Evolutionary conservation across 2,888 invertebrate genomes (phyloP).

Genomic region (Leptinotarsa haldemani): DNA sequence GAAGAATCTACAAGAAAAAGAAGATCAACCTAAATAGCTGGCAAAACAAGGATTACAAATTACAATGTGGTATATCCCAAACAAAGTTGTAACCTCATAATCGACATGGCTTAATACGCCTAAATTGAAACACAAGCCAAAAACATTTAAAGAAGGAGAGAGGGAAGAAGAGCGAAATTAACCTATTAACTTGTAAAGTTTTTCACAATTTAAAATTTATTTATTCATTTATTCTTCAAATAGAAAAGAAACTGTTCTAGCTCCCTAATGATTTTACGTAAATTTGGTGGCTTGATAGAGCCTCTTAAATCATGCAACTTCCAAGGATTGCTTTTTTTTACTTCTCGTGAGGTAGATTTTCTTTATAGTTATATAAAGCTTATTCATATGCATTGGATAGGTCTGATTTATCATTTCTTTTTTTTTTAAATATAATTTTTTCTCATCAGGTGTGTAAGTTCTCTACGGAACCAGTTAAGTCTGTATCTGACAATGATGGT

Average conservation of each 20-base stretch:
- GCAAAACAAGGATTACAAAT: too few relatives aligned
- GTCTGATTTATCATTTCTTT: not conserved
- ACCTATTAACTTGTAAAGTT: not conserved
- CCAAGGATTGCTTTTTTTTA: slow-evolving; percentile 3
- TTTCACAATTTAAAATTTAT: not conserved
- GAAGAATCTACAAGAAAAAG: too few relatives aligned
- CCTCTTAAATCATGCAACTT: slow-evolving; percentile 8
- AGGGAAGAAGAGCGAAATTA: not conserved
- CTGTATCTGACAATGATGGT: slow-evolving; percentile 13
- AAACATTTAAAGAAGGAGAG: too few relatives aligned
- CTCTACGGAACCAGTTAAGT: slow-evolving; percentile 18
- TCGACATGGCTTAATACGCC: too few relatives aligned
- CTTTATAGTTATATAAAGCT: not conserved
- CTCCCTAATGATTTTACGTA: not conserved
- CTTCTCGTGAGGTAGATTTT: slow-evolving; percentile 11
- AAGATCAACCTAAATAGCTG: too few relatives aligned
- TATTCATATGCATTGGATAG: too few relatives aligned
- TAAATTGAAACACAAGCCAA: too few relatives aligned
- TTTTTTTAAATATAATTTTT: not conserved
- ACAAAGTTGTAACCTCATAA: too few relatives aligned
- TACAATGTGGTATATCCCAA: too few relatives aligned
- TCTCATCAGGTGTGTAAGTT: slow-evolving; percentile 9
- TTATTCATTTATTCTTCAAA: not conserved
- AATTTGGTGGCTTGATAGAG: slow-evolving; percentile 10
- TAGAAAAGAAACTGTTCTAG: not conserved